Conservation (phyloP, 2,888 invertebrate genomes). For the Ceriagrion tenellum region DNA sequence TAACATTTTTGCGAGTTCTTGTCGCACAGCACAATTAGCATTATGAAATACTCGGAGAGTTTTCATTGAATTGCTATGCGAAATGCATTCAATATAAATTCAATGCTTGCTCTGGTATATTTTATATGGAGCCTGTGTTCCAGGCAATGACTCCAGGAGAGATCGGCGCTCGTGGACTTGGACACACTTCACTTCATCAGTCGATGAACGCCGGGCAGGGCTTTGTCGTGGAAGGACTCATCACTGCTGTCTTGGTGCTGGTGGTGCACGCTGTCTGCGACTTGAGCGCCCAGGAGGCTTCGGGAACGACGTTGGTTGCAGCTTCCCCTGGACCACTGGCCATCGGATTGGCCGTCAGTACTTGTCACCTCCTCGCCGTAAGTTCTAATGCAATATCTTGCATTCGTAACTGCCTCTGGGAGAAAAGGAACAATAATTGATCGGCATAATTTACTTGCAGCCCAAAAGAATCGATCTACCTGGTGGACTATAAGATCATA, state of each 20-base stretch:
- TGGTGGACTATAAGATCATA: too few relatives aligned
- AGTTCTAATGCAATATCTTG: constrained; percentile 76
- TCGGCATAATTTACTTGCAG: too few relatives aligned
- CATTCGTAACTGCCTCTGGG: too few relatives aligned
- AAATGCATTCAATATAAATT: too few relatives aligned
- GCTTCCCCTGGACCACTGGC: constrained; percentile 77
- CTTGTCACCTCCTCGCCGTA: constrained; percentile 85
- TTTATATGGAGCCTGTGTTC: too few relatives aligned
- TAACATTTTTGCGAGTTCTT: too few relatives aligned
- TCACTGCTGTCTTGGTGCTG: constrained; percentile 86
- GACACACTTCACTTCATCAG: constrained; percentile 79
- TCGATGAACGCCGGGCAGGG: constrained; percentile 84
- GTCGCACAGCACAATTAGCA: too few relatives aligned
- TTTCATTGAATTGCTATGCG: too few relatives aligned
- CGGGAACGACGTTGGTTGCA: constrained; percentile 81
- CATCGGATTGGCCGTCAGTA: constrained; percentile 84
- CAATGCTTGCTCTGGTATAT: too few relatives aligned
- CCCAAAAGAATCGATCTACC: too few relatives aligned
- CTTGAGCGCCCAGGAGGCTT: constrained; percentile 81
- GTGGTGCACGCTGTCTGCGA: constrained; percentile 85
- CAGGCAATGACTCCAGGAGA: constrained; percentile 79
- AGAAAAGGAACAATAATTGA: too few relatives aligned
- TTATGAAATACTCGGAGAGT: too few relatives aligned
- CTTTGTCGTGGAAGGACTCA: constrained; percentile 89
- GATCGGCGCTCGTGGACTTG: constrained; percentile 77